A percentile compares a stretch with the other conserved stretches of the same genome.
Evolutionary conservation across 1,140 invertebrate genomes (phyloP).

Genomic region (Meloidogyne hapla): DNA sequence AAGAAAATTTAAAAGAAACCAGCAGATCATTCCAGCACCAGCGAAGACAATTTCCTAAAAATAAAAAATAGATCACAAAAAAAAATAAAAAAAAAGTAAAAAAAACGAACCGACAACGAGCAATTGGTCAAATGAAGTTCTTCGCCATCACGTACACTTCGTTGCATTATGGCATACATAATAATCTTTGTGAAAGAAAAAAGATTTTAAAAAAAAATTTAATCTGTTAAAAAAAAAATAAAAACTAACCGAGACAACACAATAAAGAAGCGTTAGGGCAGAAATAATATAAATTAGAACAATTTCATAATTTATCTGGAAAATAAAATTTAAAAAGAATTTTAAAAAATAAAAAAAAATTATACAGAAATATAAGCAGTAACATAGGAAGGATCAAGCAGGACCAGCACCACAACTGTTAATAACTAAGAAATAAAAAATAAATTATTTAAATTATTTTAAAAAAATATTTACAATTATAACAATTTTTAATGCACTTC

Average conservation of each 20-base stretch:
- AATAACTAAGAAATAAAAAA: slow-evolving; percentile 44
- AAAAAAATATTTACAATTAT: slow-evolving; percentile 34
- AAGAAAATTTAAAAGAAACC: slow-evolving; percentile 14
- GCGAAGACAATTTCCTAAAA: slow-evolving; percentile 52
- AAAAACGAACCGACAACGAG: slow-evolving; percentile 32
- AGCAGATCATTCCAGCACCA: slow-evolving; percentile 51
- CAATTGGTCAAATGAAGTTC: slow-evolving; percentile 42
- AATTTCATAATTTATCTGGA: slow-evolving; percentile 31
- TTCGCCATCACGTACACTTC: slow-evolving; percentile 32
- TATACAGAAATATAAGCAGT: slow-evolving; percentile 55
- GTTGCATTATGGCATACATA: slow-evolving; percentile 39
- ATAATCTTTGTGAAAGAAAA: slow-evolving; percentile 28
- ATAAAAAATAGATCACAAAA: too few relatives aligned
- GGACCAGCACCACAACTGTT: slow-evolving; percentile 46
- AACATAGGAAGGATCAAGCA: slow-evolving; percentile 51
- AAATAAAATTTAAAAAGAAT: background rate
- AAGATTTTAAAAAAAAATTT: background rate
- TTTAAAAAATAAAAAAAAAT: slow-evolving; percentile 22
- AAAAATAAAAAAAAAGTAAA: background rate
- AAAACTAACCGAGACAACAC: slow-evolving; percentile 40
- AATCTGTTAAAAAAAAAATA: slow-evolving; percentile 24
- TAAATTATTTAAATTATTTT: background rate
- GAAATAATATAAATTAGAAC: slow-evolving; percentile 52
- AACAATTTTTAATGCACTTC: slow-evolving; percentile 38
- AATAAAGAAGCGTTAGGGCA: slow-evolving; percentile 46